Evolutionary conservation across 2,797 vertebrate species (phyloP).

Genomic region (Gila robusta): DNA sequence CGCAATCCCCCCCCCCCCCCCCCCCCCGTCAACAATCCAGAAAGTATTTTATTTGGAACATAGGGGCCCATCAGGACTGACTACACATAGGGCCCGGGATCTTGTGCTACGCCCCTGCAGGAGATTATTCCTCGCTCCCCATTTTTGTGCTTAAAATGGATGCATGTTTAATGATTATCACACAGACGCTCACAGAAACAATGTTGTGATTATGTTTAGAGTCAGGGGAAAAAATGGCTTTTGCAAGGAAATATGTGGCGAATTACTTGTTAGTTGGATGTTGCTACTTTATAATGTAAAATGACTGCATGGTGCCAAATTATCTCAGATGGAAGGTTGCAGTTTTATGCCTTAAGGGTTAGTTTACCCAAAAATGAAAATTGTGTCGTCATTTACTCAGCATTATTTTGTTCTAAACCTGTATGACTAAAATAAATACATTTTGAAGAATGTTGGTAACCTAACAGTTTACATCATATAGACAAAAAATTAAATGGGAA

Average conservation of each 20-base stretch:
- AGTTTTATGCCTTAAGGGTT: neutral
- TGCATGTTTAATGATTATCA: constrained; percentile 3
- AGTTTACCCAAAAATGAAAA: neutral
- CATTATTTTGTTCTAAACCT: neutral
- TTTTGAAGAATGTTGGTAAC: neutral
- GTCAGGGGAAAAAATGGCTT: neutral
- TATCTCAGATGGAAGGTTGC: neutral
- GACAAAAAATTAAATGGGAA: neutral
- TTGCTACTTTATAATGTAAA: neutral
- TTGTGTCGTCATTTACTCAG: neutral
- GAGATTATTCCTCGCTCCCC: neutral
- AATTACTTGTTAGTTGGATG: neutral
- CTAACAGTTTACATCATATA: neutral
- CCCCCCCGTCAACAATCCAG: too few species aligned
- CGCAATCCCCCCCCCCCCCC: too few species aligned
- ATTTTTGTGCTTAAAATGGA: constrained; percentile 19
- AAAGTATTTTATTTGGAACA: too few species aligned
- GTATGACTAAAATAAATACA: neutral
- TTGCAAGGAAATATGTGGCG: neutral
- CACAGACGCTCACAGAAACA: neutral
- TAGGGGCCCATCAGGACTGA: too few species aligned
- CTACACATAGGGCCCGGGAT: too few species aligned
- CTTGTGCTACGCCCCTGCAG: too few species aligned
- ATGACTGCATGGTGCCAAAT: neutral
- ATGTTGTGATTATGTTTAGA: neutral